phyloP scores from a whole-genome alignment of 2,888 invertebrate species.

The Liposcelis brunnea region DNA sequence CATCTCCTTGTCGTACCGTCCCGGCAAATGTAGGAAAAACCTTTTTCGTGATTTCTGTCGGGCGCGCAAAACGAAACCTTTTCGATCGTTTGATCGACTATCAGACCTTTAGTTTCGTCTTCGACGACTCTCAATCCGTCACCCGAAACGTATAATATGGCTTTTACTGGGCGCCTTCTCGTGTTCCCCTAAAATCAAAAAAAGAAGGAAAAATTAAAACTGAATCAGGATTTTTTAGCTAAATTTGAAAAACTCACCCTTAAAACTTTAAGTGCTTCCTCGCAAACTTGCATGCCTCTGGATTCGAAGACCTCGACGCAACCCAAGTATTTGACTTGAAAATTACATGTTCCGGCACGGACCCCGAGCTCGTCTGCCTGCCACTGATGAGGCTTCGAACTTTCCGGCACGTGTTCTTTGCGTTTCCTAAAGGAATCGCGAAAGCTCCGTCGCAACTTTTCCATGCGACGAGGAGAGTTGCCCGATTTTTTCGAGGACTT shows the following conservation, averaged over 20 bases:
- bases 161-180: conserved; percentile 72
- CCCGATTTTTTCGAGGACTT: conserved; percentile 30
- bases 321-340: conserved; percentile 96
- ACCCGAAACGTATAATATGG: conserved; percentile 76
- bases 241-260: conserved; percentile 44
- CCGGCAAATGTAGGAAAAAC: conserved; percentile 97
- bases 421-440: conserved; percentile 86
- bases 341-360: conserved; percentile 87
- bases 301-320: conserved; percentile 99
- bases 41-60: conserved; percentile 91
- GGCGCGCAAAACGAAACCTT: conserved; percentile 99
- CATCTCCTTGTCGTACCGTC: conserved; percentile 96
- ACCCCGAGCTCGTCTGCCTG: conserved; percentile 95
- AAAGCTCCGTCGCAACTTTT: conserved; percentile 73
- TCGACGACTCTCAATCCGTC: conserved; percentile 96
- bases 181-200: conserved; percentile 35
- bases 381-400: conserved; percentile 95
- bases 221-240: not conserved
- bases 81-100: conserved; percentile 99
- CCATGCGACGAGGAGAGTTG: conserved; percentile 53
- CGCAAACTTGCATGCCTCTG: conserved; percentile 98
- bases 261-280: conserved; percentile 93
- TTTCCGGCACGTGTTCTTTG: conserved; percentile 77
- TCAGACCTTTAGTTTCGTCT: conserved; percentile 94
- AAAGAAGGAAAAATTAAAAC: not conserved